Evolutionary conservation across 2,113 vertebrate species (phyloP), one percentile per base, ranked within the genome.

Genomic region (Ginglymostoma cirratum): DNA sequence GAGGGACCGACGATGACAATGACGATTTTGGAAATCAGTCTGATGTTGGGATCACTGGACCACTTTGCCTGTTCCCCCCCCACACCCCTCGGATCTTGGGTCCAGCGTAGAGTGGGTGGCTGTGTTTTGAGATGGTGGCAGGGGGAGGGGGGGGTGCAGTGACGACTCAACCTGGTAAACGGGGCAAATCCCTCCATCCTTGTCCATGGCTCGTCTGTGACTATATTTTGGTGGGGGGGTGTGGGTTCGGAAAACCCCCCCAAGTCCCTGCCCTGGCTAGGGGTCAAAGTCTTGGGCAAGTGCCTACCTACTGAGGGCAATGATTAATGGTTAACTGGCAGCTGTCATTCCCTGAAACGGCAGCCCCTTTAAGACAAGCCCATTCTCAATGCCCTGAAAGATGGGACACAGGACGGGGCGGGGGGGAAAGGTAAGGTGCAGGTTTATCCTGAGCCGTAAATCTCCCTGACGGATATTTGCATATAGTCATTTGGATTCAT

Each of bases 381-480:
- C 3, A 23, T 5, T 52, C 21, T 52, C 24, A 12, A 2, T 86
- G 52, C 3, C 5, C 12, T 15, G 52, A 2, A 3, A n/a, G 12
- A 15, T 76, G 27, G 19, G 17, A 19, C 21, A 34, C 30, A 66
- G 2, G 17, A 38, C 5, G 34, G 34, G 89, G 34, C 5, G 34
- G 34, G 89, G 34, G 67, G 15, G n/a, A 38, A n/a, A 17, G n/a
- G 89, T 7, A 52, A 21, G 61, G 27, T n/a, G 21, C 17, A 65
- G 89, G 8, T 67, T 52, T 66, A 61, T 66, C 61, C 19, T 67
- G 61, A 23, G 89, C 89, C 19, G 89, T 67, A 93, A 93, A 93
- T 93, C 89, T 93, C 89, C 61, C 38, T 93, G 89, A 93, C 89
- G 66, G 89, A 93, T 93, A 93, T 93, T 93, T 93, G 89, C 89